Evolutionary conservation across 2,797 vertebrate species (phyloP), one percentile per base, ranked within the genome.

Genomic region (Scarus forsteni): DNA sequence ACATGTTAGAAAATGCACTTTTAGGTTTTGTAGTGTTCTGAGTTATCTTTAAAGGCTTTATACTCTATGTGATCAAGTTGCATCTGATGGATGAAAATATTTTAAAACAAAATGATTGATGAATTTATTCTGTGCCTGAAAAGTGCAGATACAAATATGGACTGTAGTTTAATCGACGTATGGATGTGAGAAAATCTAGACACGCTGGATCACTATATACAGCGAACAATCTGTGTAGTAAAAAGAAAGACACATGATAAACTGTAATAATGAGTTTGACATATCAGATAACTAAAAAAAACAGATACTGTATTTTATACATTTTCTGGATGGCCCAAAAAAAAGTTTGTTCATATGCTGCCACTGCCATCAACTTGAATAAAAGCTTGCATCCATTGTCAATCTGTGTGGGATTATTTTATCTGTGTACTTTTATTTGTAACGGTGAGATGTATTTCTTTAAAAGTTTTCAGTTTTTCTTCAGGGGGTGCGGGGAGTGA

Each of bases 361-460:
- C 74, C 83, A 88, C 81, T 89, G 79, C 86, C 86, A 84, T 82
- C 54, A 80, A 77, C 85, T 87, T 77, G 43, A 92, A 91, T 92
- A 92, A 92, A 94, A 46, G 75, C 79, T 78, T 87, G 68, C 68
- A 60, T 83, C 75, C 66, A 68, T 54, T 35, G 49, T 66, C 15
- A 13, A 52, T 19, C 19, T 70, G 40, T 51, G 16, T 57, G 48
- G 3, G 6, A n/a, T 62, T 66, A 4, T 18, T 45, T 58, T 52
- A 42, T 40, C 51, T 5, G 14, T 16, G 12, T 6, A 3, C 11
- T 42, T 10, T 61, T 5, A 15, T 4, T 58, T 49, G 2, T 18
- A 46, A 34, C 2, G 39, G 2, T 44, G 11, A 34, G 45, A 48
- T 45, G 3, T 45, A 13, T 51, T 16, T 6, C 27, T 38, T 44